Conservation (phyloP, 2,113 vertebrate genomes). For the Leptocoma aspasia region DNA sequence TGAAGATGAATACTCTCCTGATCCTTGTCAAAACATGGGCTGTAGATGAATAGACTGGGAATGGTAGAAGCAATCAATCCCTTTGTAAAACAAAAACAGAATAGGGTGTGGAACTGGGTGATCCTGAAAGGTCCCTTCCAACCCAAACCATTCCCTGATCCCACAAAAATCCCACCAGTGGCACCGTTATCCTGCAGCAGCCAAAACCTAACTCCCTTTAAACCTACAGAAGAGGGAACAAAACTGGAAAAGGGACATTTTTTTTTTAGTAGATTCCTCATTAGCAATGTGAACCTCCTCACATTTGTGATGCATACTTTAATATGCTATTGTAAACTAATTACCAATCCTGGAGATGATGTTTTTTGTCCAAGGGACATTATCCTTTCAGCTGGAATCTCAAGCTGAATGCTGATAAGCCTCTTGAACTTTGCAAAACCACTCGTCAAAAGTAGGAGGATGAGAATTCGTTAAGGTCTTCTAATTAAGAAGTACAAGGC, state of each 20-base stretch:
- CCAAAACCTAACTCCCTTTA: background rate
- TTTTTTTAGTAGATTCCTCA: background rate
- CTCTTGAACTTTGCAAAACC: constrained; percentile 37
- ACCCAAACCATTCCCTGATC: background rate
- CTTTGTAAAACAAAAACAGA: background rate
- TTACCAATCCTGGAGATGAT: background rate
- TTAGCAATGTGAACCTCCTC: background rate
- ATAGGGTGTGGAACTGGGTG: accelerated
- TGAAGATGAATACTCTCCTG: background rate
- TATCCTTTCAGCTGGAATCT: background rate
- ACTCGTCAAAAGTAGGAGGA: background rate
- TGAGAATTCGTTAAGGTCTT: background rate
- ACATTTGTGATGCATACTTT: background rate
- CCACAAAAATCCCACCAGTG: background rate
- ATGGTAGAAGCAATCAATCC: background rate
- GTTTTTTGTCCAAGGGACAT: background rate
- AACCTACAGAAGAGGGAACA: background rate
- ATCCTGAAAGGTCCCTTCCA: background rate
- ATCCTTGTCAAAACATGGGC: background rate
- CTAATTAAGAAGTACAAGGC: constrained; percentile 13
- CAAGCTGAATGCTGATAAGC: constrained; percentile 6
- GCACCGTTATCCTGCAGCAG: background rate
- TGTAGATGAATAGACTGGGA: background rate
- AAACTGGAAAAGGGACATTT: background rate
- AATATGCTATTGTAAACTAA: background rate